Percentiles rank a stretch among this genome's conserved stretches.
Conservation (phyloP, 2,113 vertebrate species). For the Choloepus hoffmanni region DNA sequence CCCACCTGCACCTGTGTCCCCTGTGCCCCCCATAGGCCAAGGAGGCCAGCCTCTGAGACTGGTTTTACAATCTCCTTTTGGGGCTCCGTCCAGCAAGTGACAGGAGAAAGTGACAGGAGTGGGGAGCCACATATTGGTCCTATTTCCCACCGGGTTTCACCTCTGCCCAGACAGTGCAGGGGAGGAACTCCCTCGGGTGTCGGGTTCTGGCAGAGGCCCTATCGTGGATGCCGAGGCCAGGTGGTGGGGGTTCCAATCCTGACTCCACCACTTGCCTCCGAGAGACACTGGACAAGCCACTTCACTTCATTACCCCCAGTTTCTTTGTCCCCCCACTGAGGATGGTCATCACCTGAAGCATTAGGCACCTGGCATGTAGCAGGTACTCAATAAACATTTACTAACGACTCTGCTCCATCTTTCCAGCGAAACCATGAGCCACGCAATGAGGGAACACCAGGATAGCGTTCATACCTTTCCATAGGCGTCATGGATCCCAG, state of each 20-base stretch:
- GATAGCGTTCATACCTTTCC: not conserved
- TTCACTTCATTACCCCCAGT: not conserved
- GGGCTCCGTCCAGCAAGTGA: no score
- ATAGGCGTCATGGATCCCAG: not conserved
- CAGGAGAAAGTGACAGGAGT: not conserved
- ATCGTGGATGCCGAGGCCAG: not conserved
- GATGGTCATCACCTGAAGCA: no score
- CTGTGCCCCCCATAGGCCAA: not conserved
- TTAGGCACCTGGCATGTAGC: not conserved
- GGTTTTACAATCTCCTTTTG: not conserved
- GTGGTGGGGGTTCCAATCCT: not conserved
- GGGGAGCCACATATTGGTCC: not conserved
- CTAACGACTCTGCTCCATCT: fast-evolving
- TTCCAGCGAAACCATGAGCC: not conserved
- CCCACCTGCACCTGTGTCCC: fast-evolving
- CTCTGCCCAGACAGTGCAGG: fast-evolving
- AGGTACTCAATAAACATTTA: not conserved
- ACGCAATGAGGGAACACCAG: not conserved
- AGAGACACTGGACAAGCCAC: not conserved
- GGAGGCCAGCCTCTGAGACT: not conserved
- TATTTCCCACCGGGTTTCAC: fast-evolving
- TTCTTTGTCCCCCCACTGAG: not conserved
- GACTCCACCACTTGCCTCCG: not conserved
- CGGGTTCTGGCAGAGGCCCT: not conserved
- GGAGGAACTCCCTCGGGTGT: not conserved